Conservation (phyloP, 1,140 invertebrate genomes). For the Aporrectodea caliginosa region DNA sequence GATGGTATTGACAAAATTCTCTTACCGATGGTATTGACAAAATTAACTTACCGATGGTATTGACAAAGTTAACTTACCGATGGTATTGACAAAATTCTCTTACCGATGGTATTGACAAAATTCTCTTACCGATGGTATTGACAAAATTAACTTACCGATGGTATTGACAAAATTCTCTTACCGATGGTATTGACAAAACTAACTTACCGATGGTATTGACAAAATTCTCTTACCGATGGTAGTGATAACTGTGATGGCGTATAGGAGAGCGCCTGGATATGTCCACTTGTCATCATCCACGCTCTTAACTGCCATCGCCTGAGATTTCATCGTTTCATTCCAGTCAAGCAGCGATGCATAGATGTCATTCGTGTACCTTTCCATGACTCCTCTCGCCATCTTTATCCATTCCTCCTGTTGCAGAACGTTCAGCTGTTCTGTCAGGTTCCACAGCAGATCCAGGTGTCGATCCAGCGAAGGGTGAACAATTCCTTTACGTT, state of each 20-base stretch:
- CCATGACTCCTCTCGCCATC: conserved; percentile 14
- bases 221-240: neutral
- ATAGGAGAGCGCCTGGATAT: conserved; percentile 70
- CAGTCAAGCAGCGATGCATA: neutral
- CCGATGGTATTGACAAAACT: too few relatives aligned
- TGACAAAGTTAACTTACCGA: too few relatives aligned
- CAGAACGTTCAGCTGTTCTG: conserved; percentile 25
- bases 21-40: too few relatives aligned
- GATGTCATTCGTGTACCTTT: conserved; percentile 10
- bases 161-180: too few relatives aligned
- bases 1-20: too few relatives aligned
- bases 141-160: too few relatives aligned
- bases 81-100: too few relatives aligned
- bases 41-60: too few relatives aligned
- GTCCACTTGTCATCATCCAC: conserved; percentile 61
- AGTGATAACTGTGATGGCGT: conserved; percentile 73
- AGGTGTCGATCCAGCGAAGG: neutral
- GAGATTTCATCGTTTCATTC: neutral
- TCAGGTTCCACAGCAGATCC: conserved; percentile 29
- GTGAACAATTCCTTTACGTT: neutral
- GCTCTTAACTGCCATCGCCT: neutral
- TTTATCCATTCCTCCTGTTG: conserved; percentile 19
- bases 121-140: too few relatives aligned
- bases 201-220: too few relatives aligned
- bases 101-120: too few relatives aligned